These are phyloP conservation scores for Psilopsiagon aymara DNA, from an alignment of 2,113 vertebrate species.

Conservation along the genomic window DNA sequence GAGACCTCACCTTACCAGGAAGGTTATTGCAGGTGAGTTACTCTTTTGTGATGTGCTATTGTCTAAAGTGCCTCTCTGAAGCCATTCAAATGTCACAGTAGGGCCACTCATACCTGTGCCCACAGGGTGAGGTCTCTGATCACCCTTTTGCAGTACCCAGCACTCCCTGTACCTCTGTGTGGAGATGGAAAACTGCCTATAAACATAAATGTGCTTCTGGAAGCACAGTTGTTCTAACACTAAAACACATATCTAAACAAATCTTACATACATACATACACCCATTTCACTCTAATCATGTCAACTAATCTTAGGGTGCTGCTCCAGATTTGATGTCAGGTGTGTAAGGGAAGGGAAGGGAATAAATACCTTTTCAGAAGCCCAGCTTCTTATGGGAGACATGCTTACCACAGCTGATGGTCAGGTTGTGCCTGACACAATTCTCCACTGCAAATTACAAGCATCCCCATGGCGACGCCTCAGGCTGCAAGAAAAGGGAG, in stretches of 20 bases:
- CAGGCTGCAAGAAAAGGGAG: background rate
- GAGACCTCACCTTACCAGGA: background rate
- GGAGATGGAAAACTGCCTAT: background rate
- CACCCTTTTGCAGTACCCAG: background rate
- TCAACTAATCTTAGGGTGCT: background rate
- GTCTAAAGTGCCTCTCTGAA: background rate
- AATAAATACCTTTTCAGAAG: background rate
- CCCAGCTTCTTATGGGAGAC: background rate
- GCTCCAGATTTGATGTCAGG: background rate
- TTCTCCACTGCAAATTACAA: background rate
- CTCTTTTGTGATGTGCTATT: background rate
- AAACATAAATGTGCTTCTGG: background rate
- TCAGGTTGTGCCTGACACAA: background rate
- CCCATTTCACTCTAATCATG: background rate
- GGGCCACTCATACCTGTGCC: background rate
- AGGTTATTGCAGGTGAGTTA: background rate
- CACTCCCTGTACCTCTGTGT: background rate
- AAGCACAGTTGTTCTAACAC: background rate
- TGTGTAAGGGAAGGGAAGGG: background rate
- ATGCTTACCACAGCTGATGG: background rate
- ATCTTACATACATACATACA: background rate
- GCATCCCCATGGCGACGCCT: background rate
- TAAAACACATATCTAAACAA: background rate
- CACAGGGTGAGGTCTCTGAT: background rate
- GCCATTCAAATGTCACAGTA: background rate